A percentile compares a stretch with the other conserved stretches of the same genome.
Evolutionary conservation across 2,113 vertebrate species (phyloP).

Genomic region (Gavialis gangeticus): DNA sequence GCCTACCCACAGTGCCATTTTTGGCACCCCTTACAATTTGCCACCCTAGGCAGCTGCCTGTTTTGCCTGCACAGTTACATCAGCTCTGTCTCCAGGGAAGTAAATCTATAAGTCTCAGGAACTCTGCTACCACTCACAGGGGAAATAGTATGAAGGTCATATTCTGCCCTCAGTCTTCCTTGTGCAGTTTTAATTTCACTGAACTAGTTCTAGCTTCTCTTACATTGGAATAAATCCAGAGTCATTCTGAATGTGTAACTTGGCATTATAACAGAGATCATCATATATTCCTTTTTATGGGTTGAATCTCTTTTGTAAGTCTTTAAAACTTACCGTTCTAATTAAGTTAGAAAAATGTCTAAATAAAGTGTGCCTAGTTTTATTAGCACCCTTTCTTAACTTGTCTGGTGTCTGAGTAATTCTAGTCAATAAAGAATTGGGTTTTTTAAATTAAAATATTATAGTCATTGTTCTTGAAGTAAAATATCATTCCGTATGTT

Average conservation of each 20-base stretch:
- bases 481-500: not conserved
- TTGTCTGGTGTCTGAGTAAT: not conserved
- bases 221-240: not conserved
- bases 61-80: too few species aligned
- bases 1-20: too few species aligned
- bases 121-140: not conserved
- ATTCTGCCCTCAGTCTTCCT: not conserved
- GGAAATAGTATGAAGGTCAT: rapidly evolving
- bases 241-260: not conserved
- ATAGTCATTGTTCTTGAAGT: not conserved
- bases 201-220: not conserved
- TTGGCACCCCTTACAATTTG: too few species aligned
- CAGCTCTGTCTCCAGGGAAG: not conserved
- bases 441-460: not conserved
- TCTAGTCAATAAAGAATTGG: not conserved
- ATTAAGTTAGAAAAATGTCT: not conserved
- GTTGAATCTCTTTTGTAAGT: not conserved
- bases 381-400: not conserved
- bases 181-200: not conserved
- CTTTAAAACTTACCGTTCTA: rapidly evolving
- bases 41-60: too few species aligned
- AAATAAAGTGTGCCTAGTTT: not conserved
- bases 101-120: not conserved
- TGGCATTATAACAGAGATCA: not conserved
- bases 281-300: not conserved